A percentile compares a stretch with the other conserved stretches of the same genome.
Evolutionary conservation across 2,888 invertebrate genomes (phyloP).

Genomic region (Crocallis elinguaria): DNA sequence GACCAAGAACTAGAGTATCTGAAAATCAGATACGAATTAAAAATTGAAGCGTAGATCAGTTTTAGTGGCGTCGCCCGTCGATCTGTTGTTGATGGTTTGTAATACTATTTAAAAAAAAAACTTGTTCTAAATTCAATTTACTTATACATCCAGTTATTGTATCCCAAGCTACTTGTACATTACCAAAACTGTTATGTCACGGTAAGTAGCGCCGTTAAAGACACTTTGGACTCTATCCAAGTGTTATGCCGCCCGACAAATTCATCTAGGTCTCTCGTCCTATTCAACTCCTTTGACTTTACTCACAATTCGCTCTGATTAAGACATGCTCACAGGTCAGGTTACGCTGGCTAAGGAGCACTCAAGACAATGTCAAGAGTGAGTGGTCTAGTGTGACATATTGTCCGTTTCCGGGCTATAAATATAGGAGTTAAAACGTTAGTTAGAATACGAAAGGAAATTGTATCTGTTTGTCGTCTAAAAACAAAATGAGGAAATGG

Average conservation of each 20-base stretch:
- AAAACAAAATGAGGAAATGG: slow-evolving; percentile 23
- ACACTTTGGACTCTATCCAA: slow-evolving; percentile 75
- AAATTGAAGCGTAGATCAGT: too few species aligned
- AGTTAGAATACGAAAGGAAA: slow-evolving; percentile 31
- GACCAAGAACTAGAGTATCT: too few species aligned
- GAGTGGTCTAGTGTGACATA: slow-evolving; percentile 58
- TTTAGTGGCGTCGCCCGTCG: too few species aligned
- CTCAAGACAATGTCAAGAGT: slow-evolving; percentile 46
- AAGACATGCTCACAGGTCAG: slow-evolving; percentile 43
- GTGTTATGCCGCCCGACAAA: slow-evolving; percentile 49
- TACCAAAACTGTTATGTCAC: slow-evolving; percentile 65
- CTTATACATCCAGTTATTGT: slow-evolving; percentile 8
- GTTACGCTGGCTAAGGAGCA: slow-evolving; percentile 41
- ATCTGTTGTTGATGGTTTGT: too few species aligned
- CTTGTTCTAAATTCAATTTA: slow-evolving; percentile 6
- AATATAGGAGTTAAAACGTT: slow-evolving; percentile 53
- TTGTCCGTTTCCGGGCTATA: slow-evolving; percentile 59
- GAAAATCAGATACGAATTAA: too few species aligned
- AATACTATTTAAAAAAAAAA: neutral
- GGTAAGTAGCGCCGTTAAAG: slow-evolving; percentile 60
- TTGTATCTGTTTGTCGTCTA: slow-evolving; percentile 19
- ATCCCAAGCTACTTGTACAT: slow-evolving; percentile 38
- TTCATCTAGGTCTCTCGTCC: slow-evolving; percentile 42
- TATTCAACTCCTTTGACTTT: slow-evolving; percentile 11
- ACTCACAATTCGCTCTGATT: slow-evolving; percentile 9